Conservation (phyloP, 2,113 vertebrate species). For the Gymnorhina tibicen region DNA sequence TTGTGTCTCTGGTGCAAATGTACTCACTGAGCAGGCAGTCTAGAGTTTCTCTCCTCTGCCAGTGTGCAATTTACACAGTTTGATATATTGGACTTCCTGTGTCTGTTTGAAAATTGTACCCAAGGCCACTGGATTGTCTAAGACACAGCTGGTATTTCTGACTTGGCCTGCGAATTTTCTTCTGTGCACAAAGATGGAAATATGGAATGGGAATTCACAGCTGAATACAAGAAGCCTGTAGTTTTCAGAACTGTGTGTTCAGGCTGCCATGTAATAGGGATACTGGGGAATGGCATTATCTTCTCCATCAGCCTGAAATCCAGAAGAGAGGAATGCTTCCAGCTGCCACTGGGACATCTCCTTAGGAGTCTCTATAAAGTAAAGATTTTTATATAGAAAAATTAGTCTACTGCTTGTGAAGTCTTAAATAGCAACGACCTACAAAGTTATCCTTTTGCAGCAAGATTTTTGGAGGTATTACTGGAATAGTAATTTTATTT, state of each 20-base stretch:
- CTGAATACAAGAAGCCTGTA: not conserved
- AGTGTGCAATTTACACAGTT: not conserved
- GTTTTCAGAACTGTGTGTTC: not conserved
- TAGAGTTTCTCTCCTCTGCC: not conserved
- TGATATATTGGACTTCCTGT: not conserved
- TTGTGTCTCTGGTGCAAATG: not conserved
- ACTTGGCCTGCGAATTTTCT: not conserved
- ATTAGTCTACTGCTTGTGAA: not conserved
- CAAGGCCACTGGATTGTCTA: not conserved
- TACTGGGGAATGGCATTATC: not conserved
- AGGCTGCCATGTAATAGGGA: not conserved
- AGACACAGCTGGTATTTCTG: not conserved
- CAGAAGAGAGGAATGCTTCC: not conserved
- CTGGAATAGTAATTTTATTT: not conserved
- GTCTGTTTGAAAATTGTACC: not conserved
- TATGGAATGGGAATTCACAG: not conserved
- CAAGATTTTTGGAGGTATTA: not conserved
- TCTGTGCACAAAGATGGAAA: not conserved
- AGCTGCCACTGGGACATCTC: not conserved
- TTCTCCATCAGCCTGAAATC: not conserved
- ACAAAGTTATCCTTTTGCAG: not conserved
- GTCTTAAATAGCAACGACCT: not conserved
- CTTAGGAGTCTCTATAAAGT: not conserved
- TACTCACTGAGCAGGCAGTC: not conserved
- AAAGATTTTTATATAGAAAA: not conserved